These are phyloP conservation scores for Patella ulyssiponensis DNA, from an alignment of 2,888 invertebrate genomes.

Conservation along the genomic window DNA sequence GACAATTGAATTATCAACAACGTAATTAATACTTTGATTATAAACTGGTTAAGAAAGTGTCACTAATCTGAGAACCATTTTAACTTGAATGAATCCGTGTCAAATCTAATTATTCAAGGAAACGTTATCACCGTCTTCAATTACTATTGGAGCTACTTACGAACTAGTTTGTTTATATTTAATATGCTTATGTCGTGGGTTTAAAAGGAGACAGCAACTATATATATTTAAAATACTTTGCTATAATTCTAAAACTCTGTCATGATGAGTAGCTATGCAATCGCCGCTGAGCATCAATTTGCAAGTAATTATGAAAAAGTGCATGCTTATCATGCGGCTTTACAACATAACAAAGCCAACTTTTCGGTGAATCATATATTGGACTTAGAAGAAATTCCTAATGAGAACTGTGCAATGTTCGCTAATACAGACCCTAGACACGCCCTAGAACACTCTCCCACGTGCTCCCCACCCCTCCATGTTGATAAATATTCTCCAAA, in stretches of 20 bases:
- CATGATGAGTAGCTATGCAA: constrained; percentile 56
- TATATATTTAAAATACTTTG: no score
- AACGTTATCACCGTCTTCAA: no score
- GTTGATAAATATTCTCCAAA: constrained; percentile 24
- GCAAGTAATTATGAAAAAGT: constrained; percentile 54
- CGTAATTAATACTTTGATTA: no score
- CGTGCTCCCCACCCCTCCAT: constrained; percentile 46
- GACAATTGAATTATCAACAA: no score
- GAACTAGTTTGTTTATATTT: no score
- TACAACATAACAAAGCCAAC: constrained; percentile 58
- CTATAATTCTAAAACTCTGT: not conserved
- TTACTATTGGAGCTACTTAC: no score
- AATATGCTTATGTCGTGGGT: no score
- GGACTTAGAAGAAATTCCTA: constrained; percentile 61
- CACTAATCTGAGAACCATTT: no score
- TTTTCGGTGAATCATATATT: constrained; percentile 61
- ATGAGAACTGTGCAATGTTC: constrained; percentile 64
- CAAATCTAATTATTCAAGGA: no score
- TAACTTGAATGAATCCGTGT: no score
- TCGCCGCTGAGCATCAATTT: constrained; percentile 52
- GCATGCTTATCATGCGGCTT: constrained; percentile 50
- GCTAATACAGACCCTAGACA: constrained; percentile 55
- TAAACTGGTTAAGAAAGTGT: no score
- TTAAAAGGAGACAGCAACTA: no score
- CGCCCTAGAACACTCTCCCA: constrained; percentile 46